Conservation (phyloP, 2,888 invertebrate species). For the Melanophora roralis region DNA sequence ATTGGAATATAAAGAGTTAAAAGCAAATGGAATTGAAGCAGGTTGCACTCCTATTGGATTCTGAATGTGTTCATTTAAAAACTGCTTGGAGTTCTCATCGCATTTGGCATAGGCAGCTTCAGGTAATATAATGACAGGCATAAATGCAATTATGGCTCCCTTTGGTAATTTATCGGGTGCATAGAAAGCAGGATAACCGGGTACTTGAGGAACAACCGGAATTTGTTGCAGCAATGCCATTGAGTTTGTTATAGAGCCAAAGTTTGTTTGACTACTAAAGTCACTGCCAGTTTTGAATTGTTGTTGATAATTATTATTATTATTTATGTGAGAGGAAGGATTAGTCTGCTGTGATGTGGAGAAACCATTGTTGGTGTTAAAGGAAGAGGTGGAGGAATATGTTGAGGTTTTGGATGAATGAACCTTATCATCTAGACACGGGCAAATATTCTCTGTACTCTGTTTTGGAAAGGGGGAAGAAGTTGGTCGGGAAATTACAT, state of each 20-base stretch:
- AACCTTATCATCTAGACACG: conserved; percentile 70
- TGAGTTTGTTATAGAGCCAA: conserved; percentile 73
- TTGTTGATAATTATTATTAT: conserved; percentile 59
- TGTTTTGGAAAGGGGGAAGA: conserved; percentile 68
- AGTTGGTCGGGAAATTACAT: conserved; percentile 70
- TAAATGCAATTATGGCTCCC: conserved; percentile 82
- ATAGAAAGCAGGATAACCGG: conserved; percentile 73
- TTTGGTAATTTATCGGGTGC: conserved; percentile 78
- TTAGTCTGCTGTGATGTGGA: conserved; percentile 63
- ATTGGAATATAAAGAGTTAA: conserved; percentile 70
- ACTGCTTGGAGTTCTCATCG: conserved; percentile 66
- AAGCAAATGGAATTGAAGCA: conserved; percentile 69
- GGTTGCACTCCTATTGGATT: conserved; percentile 73
- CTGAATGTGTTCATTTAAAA: conserved; percentile 64
- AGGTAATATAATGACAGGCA: conserved; percentile 85
- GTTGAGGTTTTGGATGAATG: conserved; percentile 69
- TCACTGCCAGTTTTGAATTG: conserved; percentile 66
- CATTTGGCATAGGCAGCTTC: conserved; percentile 80
- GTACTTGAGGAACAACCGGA: conserved; percentile 74
- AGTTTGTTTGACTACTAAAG: conserved; percentile 68
- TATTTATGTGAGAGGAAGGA: conserved; percentile 62
- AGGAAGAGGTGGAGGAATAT: conserved; percentile 73
- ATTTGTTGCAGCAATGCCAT: conserved; percentile 74
- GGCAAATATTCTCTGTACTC: conserved; percentile 68
- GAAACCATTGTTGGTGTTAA: conserved; percentile 23